A percentile compares a stretch with the other conserved stretches of the same genome.
These are phyloP conservation scores for Alviniconcha strummeri DNA, from an alignment of 2,888 invertebrate genomes.

Conservation along the genomic window DNA sequence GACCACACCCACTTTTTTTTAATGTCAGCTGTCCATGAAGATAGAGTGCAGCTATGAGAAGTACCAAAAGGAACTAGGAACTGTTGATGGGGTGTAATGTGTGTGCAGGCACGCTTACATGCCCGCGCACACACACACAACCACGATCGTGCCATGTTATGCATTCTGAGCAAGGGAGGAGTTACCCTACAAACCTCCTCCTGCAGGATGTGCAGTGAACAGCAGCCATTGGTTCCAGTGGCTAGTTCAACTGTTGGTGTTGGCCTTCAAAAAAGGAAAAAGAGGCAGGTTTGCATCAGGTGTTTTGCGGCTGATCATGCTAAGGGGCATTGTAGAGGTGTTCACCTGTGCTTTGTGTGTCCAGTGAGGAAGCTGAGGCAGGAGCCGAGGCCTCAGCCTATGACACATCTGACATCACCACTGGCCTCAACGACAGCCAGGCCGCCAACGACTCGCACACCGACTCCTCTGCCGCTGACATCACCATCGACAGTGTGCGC, in stretches of 20 bases:
- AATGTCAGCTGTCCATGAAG: too few species aligned
- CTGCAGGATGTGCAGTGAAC: too few species aligned
- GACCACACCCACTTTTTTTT: too few species aligned
- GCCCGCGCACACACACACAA: not conserved
- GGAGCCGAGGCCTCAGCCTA: constrained; percentile 17
- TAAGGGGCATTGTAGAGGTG: too few species aligned
- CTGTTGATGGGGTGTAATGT: too few species aligned
- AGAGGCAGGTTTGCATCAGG: too few species aligned
- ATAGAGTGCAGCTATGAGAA: too few species aligned
- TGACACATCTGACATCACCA: constrained; percentile 43
- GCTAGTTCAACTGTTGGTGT: not conserved
- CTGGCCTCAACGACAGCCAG: constrained; percentile 38
- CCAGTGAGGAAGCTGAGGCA: constrained; percentile 14
- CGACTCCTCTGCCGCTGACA: constrained; percentile 77
- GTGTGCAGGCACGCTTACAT: not conserved
- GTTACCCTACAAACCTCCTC: too few species aligned
- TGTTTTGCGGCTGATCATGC: too few species aligned
- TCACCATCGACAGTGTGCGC: constrained; percentile 88
- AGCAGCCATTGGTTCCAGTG: not conserved
- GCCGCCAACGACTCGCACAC: constrained; percentile 35
- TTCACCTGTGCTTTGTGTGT: not conserved
- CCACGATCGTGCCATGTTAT: too few species aligned
- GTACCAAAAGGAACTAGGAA: too few species aligned
- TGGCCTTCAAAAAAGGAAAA: not conserved
- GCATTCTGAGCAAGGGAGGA: too few species aligned